phyloP scores from a whole-genome alignment of 2,888 invertebrate species.

The Drosophila aldrichi region DNA sequence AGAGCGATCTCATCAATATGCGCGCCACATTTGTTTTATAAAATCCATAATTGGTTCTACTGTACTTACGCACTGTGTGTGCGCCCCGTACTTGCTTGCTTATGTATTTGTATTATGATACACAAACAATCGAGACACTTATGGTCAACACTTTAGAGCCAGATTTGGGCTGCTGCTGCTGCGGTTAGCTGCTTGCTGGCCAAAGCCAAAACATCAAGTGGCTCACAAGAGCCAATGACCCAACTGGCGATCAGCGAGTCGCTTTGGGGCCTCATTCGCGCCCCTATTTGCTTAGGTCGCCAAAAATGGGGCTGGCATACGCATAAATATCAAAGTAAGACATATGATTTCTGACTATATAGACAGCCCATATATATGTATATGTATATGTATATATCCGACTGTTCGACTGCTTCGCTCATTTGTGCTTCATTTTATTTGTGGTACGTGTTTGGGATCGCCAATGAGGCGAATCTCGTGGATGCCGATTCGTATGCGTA shows the following conservation, averaged over 20 bases:
- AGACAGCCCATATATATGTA: slow-evolving; percentile 25
- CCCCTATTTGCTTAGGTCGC: slow-evolving; percentile 82
- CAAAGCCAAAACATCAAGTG: slow-evolving; percentile 66
- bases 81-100: slow-evolving; percentile 38
- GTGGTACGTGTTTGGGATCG: slow-evolving; percentile 64
- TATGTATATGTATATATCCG: slow-evolving; percentile 35
- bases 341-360: slow-evolving; percentile 77
- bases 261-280: slow-evolving; percentile 67
- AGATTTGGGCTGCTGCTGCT: slow-evolving; percentile 67
- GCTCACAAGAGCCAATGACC: slow-evolving; percentile 76
- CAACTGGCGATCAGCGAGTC: slow-evolving; percentile 60
- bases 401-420: slow-evolving; percentile 46
- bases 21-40: slow-evolving; percentile 83
- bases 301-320: slow-evolving; percentile 78
- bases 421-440: slow-evolving; percentile 78
- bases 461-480: slow-evolving; percentile 51
- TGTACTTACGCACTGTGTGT: slow-evolving; percentile 82
- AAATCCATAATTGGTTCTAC: slow-evolving; percentile 85
- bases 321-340: slow-evolving; percentile 77
- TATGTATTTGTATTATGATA: slow-evolving; percentile 73
- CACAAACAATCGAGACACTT: slow-evolving; percentile 80
- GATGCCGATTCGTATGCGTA: slow-evolving; percentile 34
- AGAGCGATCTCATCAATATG: slow-evolving; percentile 74
- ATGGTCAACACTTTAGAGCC: slow-evolving; percentile 83
- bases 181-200: slow-evolving; percentile 13